Base-by-base conservation (phyloP, 2,888 invertebrate genomes). In the Apeira syringaria region DNA sequence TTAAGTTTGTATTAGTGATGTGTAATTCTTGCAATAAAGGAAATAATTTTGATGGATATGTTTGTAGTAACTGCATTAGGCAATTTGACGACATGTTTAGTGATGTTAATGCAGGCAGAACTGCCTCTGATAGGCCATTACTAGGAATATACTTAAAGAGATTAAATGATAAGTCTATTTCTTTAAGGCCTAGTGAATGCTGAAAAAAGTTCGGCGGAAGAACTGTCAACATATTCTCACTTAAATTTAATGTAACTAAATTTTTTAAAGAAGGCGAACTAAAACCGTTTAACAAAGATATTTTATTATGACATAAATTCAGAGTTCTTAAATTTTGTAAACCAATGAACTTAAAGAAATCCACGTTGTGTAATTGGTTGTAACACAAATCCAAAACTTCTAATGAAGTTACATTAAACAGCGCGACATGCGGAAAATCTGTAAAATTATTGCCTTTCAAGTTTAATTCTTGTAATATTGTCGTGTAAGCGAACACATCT, bases 11-110 rank as follows among this genome's bases (percentile, higher is more conserved):
- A 27, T 92, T 91, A 48, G 93, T 94, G 55, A 96, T 94, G 70
- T 96, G 93, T 38, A 96, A 91, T 77, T 96, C 95, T 74, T 96
- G 94, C n/a, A 96, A 86, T n/a, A 93, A 89, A 1, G 95, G 94
- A 81, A 95, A 95, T 61, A 92, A 91, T 61, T 94, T 93, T 24
- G 93, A 92, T 43, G 92, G 92, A 60, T 93, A 91, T 67, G 94
- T 91, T 61, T 94, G 94, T 68, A 95, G 92, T 54, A 96, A 93
- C 63, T 94, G 93, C 11, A 92, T 91, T 41, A 97, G 88, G 0
- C 96, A 94, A 81, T 98, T 98, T 1, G 92, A 94, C 5, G 96
- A 96, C 62, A 98, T 90, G 71, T 97, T 97, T 2, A 98, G 83
- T 87, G 94, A 94, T 6, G 92, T 92, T 0, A 97, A 80, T 2